Percentiles rank a stretch among this genome's conserved stretches.
phyloP scores from a whole-genome alignment of 2,888 invertebrate species.

The Rotaria socialis region DNA sequence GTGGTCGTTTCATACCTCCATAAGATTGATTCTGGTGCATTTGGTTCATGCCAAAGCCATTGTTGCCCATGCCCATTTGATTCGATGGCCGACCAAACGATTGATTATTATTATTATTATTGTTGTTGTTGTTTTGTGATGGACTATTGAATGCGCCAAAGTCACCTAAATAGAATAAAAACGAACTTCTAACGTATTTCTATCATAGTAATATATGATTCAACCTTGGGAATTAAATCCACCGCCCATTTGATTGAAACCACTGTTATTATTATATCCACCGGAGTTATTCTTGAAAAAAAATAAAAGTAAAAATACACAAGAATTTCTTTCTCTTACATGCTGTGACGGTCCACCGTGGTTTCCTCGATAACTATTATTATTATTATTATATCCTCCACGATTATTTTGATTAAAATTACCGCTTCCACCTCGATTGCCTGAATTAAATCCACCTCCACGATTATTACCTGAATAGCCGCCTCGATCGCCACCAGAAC shows the following conservation, averaged over 20 bases:
- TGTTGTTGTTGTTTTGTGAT: background rate
- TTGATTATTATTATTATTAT: background rate
- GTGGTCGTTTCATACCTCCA: slow-evolving; percentile 36
- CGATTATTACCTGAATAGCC: background rate
- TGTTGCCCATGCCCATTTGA: slow-evolving; percentile 7
- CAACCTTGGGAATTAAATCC: background rate
- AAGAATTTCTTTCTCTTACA: background rate
- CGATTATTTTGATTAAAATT: background rate
- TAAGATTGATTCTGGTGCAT: slow-evolving; percentile 1
- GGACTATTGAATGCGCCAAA: background rate
- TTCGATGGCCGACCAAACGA: background rate
- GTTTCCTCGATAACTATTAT: background rate
- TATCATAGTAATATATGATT: no score
- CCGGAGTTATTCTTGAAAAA: background rate
- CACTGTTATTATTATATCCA: background rate
- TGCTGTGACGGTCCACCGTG: background rate
- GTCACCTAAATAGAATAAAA: background rate
- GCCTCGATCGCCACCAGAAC: background rate
- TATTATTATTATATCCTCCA: background rate
- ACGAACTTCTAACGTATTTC: no score
- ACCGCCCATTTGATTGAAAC: background rate
- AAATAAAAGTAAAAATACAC: no score
- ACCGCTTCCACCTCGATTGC: background rate
- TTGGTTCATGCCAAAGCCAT: background rate
- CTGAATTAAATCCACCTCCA: background rate